Percentiles rank a stretch among this genome's conserved stretches.
These are phyloP conservation scores for Adelognathus sp. DNA, from an alignment of 2,888 invertebrate species.

Conservation along the genomic window DNA sequence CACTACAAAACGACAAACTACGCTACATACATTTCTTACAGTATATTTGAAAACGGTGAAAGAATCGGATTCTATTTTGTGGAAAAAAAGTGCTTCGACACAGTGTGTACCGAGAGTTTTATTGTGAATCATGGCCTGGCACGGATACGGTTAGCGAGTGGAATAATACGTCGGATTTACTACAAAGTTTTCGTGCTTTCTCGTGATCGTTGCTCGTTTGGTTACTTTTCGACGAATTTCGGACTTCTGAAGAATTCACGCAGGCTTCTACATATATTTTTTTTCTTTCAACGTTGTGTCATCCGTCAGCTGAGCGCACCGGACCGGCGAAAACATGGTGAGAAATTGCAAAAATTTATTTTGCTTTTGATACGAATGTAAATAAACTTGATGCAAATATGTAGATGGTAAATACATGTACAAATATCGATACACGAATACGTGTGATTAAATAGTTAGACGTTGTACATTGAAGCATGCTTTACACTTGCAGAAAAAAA, in stretches of 20 bases:
- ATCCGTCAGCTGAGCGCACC: slow-evolving; percentile 2
- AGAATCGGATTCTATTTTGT: not conserved
- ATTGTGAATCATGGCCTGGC: slow-evolving; percentile 57
- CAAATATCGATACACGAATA: no score
- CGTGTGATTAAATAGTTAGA: no score
- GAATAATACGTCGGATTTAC: slow-evolving; percentile 20
- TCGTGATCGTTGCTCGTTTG: not conserved
- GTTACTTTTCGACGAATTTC: not conserved
- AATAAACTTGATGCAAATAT: no score
- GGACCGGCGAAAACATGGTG: slow-evolving; percentile 22
- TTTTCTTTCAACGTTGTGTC: not conserved
- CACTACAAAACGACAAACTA: no score
- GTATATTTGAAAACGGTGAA: no score
- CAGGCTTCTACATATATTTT: not conserved
- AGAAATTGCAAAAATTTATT: slow-evolving; percentile 3
- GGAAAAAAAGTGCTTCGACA: slow-evolving; percentile 20
- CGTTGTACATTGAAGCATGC: no score
- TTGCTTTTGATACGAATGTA: no score
- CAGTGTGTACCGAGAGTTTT: slow-evolving; percentile 19
- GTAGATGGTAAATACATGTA: no score
- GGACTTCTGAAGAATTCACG: not conserved
- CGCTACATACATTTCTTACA: no score
- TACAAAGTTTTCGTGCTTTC: slow-evolving; percentile 13
- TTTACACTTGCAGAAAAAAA: no score
- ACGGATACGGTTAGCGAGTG: slow-evolving; percentile 52